Evolutionary conservation across 2,888 invertebrate genomes (phyloP).

Genomic region (Drosophila crucigera): DNA sequence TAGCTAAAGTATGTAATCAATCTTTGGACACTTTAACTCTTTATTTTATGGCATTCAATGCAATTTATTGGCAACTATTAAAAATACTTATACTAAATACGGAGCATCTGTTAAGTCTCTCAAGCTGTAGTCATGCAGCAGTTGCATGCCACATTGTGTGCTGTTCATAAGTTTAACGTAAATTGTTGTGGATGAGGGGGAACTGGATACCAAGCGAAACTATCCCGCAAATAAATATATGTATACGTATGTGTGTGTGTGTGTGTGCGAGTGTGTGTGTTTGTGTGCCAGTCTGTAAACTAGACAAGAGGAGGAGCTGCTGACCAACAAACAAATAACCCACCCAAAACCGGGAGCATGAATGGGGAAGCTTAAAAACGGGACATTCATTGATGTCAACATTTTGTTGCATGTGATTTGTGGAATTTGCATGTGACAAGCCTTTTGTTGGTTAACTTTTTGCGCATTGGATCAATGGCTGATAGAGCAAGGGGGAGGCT

Average conservation of each 20-base stretch:
- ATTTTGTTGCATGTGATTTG: slow-evolving; percentile 64
- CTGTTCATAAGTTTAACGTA: slow-evolving; percentile 66
- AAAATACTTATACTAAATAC: not conserved
- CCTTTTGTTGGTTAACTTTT: slow-evolving; percentile 55
- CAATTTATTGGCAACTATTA: not conserved
- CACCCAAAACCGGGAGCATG: not conserved
- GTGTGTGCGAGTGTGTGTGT: not conserved
- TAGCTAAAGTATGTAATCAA: not conserved
- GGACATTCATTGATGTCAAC: slow-evolving; percentile 67
- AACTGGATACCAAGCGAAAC: slow-evolving; percentile 37
- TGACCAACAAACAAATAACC: slow-evolving; percentile 43
- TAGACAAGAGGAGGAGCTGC: slow-evolving; percentile 29
- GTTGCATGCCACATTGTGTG: slow-evolving; percentile 24
- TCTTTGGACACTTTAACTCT: not conserved
- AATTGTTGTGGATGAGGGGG: slow-evolving; percentile 63
- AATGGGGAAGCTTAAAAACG: not conserved
- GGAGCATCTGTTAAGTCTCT: slow-evolving; percentile 24
- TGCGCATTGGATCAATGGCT: slow-evolving; percentile 61
- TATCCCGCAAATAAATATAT: not conserved
- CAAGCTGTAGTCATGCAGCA: not conserved
- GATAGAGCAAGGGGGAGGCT: not conserved
- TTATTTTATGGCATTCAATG: not conserved
- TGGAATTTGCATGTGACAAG: slow-evolving; percentile 53
- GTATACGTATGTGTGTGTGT: not conserved
- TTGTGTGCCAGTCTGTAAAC: slow-evolving; percentile 25